Evolutionary conservation across 2,888 invertebrate species (phyloP), one percentile per base, ranked within the genome.

Genomic region (Pterobdella sp.): DNA sequence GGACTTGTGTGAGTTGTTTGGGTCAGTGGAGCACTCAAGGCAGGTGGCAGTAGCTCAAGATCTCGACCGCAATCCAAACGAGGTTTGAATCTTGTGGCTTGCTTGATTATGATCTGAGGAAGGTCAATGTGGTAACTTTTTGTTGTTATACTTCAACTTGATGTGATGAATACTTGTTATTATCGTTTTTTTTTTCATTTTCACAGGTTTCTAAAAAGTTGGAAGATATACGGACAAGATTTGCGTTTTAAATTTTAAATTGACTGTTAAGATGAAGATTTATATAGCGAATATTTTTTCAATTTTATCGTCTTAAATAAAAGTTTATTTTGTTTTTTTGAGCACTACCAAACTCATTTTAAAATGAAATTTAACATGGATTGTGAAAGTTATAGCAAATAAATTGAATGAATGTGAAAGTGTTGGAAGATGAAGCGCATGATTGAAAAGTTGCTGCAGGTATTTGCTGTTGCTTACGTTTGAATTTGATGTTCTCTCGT

Each of bases 1-100:
- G 1, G 98, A 99, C 85, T 87, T 99, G 68, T 99, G 98, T 84
- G 98, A 99, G 84, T 96, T 97, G 86, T 99, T 93, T 85, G 94
- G 94, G 83, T 93, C 95, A 0, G 88, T 99, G 81, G 98, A 98
- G 79, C 88, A 91, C 0, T 86, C 88, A 0, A 97, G 96, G 84
- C 98, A 99, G 84, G 94, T 94, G 81, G 90, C 91, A 77, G 95
- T 99, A 75, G 91, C 96, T 0, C 89, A 90, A 65, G 96, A 97
- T 84, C 87, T 99, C 80, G 97, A 96, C 82, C 88, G 94, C 80
- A 94, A 93, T 0, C 91, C 96, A 0, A 94, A 92, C 73, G 97
- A 98, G 85, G 95, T 87, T 73, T 74, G 76, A 14, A 26, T 7
- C n/a, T 18, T 22, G 49, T 42, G 49, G 7, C 22, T 42, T 22